Conservation (phyloP, 2,797 vertebrate genomes). For the Graptemys geographica region DNA sequence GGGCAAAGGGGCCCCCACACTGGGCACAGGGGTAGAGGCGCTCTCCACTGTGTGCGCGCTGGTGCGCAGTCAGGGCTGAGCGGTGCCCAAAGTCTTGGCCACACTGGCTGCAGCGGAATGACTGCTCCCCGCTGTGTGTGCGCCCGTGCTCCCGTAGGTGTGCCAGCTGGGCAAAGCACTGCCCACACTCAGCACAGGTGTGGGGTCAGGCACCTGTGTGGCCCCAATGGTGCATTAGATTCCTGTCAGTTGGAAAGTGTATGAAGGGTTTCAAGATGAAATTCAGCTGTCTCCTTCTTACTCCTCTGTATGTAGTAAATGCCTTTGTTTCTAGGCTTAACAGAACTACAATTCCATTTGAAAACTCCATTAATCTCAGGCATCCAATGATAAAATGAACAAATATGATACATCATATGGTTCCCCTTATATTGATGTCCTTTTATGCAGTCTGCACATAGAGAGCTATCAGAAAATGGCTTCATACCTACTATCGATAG, state of each 20-base stretch:
- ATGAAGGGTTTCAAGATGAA: slow-evolving; percentile 59
- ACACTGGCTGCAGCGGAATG: no score
- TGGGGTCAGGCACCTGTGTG: no score
- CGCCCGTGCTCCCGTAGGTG: no score
- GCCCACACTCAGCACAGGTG: no score
- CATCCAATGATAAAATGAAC: background rate
- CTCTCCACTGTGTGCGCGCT: no score
- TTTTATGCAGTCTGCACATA: background rate
- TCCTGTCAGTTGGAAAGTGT: slow-evolving; percentile 26
- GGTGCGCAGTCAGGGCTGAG: no score
- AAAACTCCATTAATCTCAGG: slow-evolving; percentile 45
- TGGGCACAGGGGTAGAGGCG: no score
- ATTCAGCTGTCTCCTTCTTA: slow-evolving; percentile 29
- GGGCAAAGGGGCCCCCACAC: no score
- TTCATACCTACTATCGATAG: background rate
- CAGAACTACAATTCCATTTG: slow-evolving; percentile 6
- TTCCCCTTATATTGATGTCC: background rate
- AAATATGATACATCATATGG: background rate
- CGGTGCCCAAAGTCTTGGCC: no score
- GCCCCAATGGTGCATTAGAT: background rate
- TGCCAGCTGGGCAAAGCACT: no score
- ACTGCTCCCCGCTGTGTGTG: no score
- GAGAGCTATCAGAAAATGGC: background rate
- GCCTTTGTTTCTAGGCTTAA: slow-evolving; percentile 42
- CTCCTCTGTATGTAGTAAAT: background rate